Conservation (phyloP, 2,113 vertebrate species). For the Hippocampus guttulatus region DNA sequence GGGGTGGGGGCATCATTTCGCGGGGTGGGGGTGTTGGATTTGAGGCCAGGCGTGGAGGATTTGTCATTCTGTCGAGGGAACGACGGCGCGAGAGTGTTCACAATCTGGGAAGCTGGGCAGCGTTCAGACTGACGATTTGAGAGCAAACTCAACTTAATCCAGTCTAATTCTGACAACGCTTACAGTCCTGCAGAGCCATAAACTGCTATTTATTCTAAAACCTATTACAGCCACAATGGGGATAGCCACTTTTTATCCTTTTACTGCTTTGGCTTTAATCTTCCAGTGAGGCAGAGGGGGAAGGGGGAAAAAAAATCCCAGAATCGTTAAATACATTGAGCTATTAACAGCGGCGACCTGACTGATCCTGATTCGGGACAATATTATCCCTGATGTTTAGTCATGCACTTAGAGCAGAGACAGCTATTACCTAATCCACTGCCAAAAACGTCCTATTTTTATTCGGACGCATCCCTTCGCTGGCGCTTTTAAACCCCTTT, state of each 20-base stretch:
- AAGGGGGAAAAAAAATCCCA: constrained; percentile 25
- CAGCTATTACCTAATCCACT: constrained; percentile 68
- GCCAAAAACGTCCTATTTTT: constrained; percentile 54
- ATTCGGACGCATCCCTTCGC: constrained; percentile 53
- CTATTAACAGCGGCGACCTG: constrained; percentile 69
- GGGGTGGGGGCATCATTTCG: constrained; percentile 90
- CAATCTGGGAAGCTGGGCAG: constrained; percentile 52
- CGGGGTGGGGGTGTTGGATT: constrained; percentile 93
- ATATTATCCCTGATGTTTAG: constrained; percentile 74
- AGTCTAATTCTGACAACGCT: constrained; percentile 74
- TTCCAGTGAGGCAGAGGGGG: constrained; percentile 58
- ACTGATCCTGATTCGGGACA: constrained; percentile 70
- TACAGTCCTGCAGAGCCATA: constrained; percentile 67
- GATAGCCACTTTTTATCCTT: constrained; percentile 66
- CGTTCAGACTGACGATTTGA: constrained; percentile 69
- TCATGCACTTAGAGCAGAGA: constrained; percentile 71
- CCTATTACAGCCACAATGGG: constrained; percentile 74
- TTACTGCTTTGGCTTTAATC: constrained; percentile 70
- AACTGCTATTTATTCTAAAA: constrained; percentile 76
- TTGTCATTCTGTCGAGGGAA: constrained; percentile 85
- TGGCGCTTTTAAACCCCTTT: constrained; percentile 45
- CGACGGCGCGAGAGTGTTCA: constrained; percentile 48
- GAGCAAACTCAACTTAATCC: constrained; percentile 70
- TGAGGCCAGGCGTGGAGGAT: constrained; percentile 91
- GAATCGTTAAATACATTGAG: constrained; percentile 73